Base-by-base conservation (phyloP, 2,113 vertebrate species). In the Agapornis roseicollis region DNA sequence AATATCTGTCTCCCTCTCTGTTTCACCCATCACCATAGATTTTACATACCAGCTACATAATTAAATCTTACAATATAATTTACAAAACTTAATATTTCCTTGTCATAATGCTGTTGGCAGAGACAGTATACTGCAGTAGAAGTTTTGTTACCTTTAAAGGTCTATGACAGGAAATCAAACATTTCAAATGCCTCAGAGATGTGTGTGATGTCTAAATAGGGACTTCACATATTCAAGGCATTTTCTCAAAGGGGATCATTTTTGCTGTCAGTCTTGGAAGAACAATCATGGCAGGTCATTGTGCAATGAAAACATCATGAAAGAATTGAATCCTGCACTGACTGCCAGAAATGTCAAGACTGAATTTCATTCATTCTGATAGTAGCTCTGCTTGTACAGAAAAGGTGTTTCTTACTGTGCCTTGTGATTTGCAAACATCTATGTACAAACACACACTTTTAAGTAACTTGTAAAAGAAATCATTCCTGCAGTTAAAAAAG, bases 201-300 rank as follows among this genome's bases (percentile, higher is more conserved):
- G 60, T 33, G 52, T 6, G 28, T 23, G 50, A 76, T 80, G 35
- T 53, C 84, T 92, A 76, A 95, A 91, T 18, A 84, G 39, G 56
- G 49, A 61, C 73, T 89, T 79, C 44, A 55, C 71, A n/a, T 42
- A 78, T 33, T 79, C 63, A 71, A 93, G 64, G 9, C 22, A 33
- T 72, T 95, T 92, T 76, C 85, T 93, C 61, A 90, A 72, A 93
- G 86, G 70, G 64, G n/a, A 89, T 91, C 33, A 69, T 90, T 90
- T 90, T 61, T 86, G 41, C 83, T 92, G 64, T 89, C 90, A 91
- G 46, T 88, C 76, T 68, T 60, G 74, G 60, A 88, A 88, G 64
- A 86, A 63, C 82, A 80, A 87, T 37, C 77, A 84, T 86, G 61
- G 52, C 85, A 94, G 69, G 77, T 92, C 83, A 80, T 93, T 85